phyloP scores from a whole-genome alignment of 2,888 invertebrate species.

The Cryptosula pallasiana region DNA sequence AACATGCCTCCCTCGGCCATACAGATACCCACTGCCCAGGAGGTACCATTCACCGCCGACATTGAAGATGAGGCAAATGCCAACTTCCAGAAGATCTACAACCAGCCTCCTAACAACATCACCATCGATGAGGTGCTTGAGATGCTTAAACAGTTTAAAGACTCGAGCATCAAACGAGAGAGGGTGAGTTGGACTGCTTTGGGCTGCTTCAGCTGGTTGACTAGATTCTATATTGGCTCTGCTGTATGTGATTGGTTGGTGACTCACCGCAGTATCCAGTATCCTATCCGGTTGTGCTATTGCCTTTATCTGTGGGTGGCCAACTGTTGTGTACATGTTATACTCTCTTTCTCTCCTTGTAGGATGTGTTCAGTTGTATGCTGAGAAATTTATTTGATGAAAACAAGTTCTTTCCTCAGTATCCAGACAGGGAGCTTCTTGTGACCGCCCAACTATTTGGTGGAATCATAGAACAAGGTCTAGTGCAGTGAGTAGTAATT shows the following conservation, averaged over 20 bases:
- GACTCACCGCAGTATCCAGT: no score
- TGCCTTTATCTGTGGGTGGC: no score
- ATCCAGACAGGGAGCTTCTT: slow-evolving; percentile 94
- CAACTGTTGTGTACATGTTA: no score
- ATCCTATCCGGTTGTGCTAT: no score
- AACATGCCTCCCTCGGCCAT: background rate
- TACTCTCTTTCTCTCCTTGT: slow-evolving; percentile 28
- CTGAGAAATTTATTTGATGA: slow-evolving; percentile 95
- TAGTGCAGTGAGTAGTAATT: slow-evolving; percentile 74
- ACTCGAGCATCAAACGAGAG: slow-evolving; percentile 80
- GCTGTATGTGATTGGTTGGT: no score
- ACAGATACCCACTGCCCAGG: slow-evolving; percentile 63
- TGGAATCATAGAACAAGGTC: slow-evolving; percentile 89
- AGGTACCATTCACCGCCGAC: slow-evolving; percentile 76
- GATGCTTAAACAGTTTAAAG: slow-evolving; percentile 90
- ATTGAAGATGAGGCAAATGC: slow-evolving; percentile 98
- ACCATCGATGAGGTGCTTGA: slow-evolving; percentile 93
- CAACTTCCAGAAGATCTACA: slow-evolving; percentile 96
- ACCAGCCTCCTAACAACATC: slow-evolving; percentile 83
- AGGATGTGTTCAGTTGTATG: slow-evolving; percentile 83
- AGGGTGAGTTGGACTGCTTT: slow-evolving; percentile 59
- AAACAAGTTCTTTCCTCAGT: slow-evolving; percentile 96
- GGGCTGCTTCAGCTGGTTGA: no score
- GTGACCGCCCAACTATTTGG: slow-evolving; percentile 97
- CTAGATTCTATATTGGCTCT: no score